These are phyloP conservation scores for Dasyprocta punctata DNA, from an alignment of 2,113 vertebrate species.

Conservation along the genomic window DNA sequence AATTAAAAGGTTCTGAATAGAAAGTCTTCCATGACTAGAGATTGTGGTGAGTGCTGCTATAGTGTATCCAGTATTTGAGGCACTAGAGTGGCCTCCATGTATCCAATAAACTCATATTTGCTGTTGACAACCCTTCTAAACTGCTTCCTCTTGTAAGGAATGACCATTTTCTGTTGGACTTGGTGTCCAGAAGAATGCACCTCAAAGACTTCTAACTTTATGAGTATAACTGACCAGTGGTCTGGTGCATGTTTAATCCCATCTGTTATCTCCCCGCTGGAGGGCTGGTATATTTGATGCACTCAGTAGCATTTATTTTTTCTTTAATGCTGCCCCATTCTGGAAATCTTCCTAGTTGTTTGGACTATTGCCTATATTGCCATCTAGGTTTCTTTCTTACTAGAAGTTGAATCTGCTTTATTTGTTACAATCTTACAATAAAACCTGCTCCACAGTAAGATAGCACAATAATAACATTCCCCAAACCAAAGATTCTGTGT, in stretches of 20 bases:
- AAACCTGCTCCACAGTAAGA: not conserved
- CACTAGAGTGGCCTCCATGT: not conserved
- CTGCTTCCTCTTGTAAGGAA: not conserved
- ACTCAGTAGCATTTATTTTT: not conserved
- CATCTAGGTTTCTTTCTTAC: not conserved
- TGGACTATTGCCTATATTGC: not conserved
- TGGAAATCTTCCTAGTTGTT: not conserved
- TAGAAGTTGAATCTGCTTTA: not conserved
- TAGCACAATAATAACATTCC: not conserved
- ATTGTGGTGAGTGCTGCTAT: not conserved
- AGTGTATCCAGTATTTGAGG: not conserved
- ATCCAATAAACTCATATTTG: not conserved
- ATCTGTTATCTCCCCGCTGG: not conserved
- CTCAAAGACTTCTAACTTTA: not conserved
- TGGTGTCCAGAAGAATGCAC: not conserved
- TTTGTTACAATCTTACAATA: not conserved
- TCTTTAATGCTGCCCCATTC: not conserved
- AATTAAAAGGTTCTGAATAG: not conserved
- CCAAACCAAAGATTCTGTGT: not conserved
- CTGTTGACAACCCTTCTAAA: not conserved
- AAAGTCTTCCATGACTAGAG: not conserved
- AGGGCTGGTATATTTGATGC: not conserved
- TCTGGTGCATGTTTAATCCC: not conserved
- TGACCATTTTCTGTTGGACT: not conserved
- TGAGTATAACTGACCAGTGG: not conserved